phyloP scores from a whole-genome alignment of 2,797 vertebrate genomes.

The Pygocentrus nattereri region DNA sequence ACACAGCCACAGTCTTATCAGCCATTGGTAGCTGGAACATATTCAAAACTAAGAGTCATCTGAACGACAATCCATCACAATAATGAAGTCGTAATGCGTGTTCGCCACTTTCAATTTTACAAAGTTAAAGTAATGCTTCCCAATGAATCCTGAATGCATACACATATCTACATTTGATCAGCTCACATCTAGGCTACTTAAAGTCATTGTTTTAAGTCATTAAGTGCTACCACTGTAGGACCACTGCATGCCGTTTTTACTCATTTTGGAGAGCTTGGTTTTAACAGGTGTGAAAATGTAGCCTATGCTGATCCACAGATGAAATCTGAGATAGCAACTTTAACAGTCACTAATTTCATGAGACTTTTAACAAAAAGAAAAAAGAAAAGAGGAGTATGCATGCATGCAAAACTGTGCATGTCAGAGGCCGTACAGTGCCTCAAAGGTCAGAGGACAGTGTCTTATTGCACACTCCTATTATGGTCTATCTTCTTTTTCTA shows the following conservation, averaged over 20 bases:
- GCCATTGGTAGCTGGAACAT: conserved; percentile 14
- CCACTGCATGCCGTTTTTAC: conserved; percentile 6
- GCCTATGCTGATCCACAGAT: conserved; percentile 18
- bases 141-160: conserved; percentile 39
- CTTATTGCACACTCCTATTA: conserved; percentile 73
- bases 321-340: conserved; percentile 40
- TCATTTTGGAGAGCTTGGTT: conserved; percentile 7
- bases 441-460: conserved; percentile 37
- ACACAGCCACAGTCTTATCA: conserved; percentile 39
- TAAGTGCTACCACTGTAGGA: conserved; percentile 55
- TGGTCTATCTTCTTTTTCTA: conserved; percentile 36
- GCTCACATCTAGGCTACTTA: conserved; percentile 51
- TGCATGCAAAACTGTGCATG: conserved; percentile 67
- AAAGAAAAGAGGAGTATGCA: conserved; percentile 51
- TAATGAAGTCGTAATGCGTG: conserved; percentile 33
- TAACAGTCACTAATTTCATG: conserved; percentile 40
- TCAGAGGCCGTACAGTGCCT: conserved; percentile 42
- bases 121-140: conserved; percentile 36
- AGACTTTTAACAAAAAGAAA: conserved; percentile 20
- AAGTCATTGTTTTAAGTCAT: conserved; percentile 6
- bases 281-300: conserved; percentile 27
- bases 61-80: conserved; percentile 28
- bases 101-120: conserved; percentile 13
- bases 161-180: conserved; percentile 47
- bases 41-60: conserved; percentile 29